These are phyloP conservation scores for Diabrotica balteata DNA, from an alignment of 2,888 invertebrate genomes.

Conservation along the genomic window DNA sequence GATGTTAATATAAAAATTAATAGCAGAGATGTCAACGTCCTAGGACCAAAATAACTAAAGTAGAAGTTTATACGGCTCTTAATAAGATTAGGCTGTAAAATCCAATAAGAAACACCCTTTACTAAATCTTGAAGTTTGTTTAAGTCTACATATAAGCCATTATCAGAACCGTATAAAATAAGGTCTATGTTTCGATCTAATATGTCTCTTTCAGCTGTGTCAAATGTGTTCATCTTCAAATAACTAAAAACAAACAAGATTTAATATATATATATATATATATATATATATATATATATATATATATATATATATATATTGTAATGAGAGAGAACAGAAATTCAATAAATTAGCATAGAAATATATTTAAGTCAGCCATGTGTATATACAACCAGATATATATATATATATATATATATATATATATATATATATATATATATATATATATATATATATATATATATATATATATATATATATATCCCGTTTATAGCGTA, in stretches of 20 bases:
- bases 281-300: too few relatives aligned
- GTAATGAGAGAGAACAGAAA: too few relatives aligned
- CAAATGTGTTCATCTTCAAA: conserved; percentile 12
- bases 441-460: too few relatives aligned
- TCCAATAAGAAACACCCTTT: conserved; percentile 10
- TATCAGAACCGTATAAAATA: conserved; percentile 16
- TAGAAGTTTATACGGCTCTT: background rate
- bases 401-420: background rate
- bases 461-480: too few relatives aligned
- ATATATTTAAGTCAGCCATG: too few relatives aligned
- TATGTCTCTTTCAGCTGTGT: conserved; percentile 12
- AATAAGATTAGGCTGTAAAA: background rate
- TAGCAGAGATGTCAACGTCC: background rate
- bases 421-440: too few relatives aligned
- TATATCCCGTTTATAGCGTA: too few relatives aligned
- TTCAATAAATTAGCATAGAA: too few relatives aligned
- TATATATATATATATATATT: too few relatives aligned
- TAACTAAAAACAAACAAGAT: conserved; percentile 5
- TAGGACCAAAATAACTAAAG: conserved; percentile 5
- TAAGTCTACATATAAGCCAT: background rate
- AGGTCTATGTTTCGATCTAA: conserved; percentile 15
- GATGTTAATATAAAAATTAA: background rate
- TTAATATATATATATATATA: too few relatives aligned
- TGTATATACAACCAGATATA: too few relatives aligned
- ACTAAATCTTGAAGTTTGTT: conserved; percentile 9